phyloP scores from a whole-genome alignment of 2,113 vertebrate genomes.

The Mustela nigripes region DNA sequence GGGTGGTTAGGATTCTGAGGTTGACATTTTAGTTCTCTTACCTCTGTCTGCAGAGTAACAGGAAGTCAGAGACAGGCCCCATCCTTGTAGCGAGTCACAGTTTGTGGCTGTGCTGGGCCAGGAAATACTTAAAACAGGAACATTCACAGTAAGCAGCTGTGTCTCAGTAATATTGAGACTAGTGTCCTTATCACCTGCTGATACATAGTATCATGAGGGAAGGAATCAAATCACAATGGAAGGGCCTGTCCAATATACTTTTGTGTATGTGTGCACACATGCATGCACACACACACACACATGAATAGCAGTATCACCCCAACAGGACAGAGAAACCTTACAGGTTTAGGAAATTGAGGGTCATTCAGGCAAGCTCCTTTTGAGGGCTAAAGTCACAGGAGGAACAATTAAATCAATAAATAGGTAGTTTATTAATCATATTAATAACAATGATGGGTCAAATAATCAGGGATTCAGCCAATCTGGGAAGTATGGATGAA shows the following conservation, averaged over 20 bases:
- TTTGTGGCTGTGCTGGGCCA: neutral
- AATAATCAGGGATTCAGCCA: slow-evolving; percentile 62
- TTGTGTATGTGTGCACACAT: too few species aligned
- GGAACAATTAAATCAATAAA: slow-evolving; percentile 73
- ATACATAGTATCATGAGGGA: neutral
- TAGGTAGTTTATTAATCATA: slow-evolving; percentile 77
- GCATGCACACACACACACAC: neutral
- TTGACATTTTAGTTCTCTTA: slow-evolving; percentile 14
- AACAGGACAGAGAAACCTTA: neutral
- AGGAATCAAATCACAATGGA: slow-evolving; percentile 52
- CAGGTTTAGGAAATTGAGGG: neutral
- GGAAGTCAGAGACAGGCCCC: neutral
- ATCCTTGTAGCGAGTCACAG: neutral
- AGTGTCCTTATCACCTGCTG: slow-evolving; percentile 30
- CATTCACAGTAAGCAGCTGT: neutral
- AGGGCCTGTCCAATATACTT: slow-evolving; percentile 19
- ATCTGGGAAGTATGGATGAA: slow-evolving; percentile 49
- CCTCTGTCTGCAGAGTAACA: neutral
- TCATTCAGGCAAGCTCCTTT: slow-evolving; percentile 19
- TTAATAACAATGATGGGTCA: slow-evolving; percentile 65
- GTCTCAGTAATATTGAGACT: neutral
- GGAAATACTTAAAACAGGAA: neutral
- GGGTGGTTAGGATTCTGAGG: neutral
- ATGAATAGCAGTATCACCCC: neutral
- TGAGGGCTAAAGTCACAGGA: slow-evolving; percentile 64